These are phyloP conservation scores for Ametastegia equiseti DNA, from an alignment of 2,888 invertebrate genomes.

Conservation along the genomic window DNA sequence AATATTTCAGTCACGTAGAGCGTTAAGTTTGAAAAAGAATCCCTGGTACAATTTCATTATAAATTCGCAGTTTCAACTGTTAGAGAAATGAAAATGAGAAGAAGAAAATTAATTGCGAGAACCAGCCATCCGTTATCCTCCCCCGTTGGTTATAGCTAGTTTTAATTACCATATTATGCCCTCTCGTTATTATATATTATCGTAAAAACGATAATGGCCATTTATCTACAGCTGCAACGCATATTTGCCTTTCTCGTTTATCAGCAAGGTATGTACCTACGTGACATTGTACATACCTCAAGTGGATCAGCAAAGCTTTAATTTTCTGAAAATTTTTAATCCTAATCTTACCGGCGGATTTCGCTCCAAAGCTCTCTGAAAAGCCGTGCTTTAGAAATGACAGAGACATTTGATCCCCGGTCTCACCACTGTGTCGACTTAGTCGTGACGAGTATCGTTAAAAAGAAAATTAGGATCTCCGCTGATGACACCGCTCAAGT, in stretches of 20 bases:
- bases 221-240: not conserved
- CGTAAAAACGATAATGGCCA: slow-evolving; percentile 4
- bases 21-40: slow-evolving; percentile 8
- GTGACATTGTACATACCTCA: too few species aligned
- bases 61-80: not conserved
- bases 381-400: slow-evolving; percentile 6
- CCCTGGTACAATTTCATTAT: not conserved
- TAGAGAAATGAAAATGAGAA: slow-evolving; percentile 12
- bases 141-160: not conserved
- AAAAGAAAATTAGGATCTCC: slow-evolving; percentile 40
- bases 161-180: slow-evolving; percentile 24
- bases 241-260: slow-evolving; percentile 7
- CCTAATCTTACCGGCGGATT: not conserved
- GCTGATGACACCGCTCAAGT: slow-evolving; percentile 41
- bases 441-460: slow-evolving; percentile 32
- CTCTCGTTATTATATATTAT: not conserved
- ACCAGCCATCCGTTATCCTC: not conserved
- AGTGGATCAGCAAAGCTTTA: too few species aligned
- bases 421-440: not conserved
- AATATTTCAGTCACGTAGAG: not conserved
- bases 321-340: too few species aligned
- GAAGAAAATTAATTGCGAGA: slow-evolving; percentile 8
- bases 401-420: not conserved
- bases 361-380: not conserved
- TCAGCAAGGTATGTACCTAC: slow-evolving; percentile 16